A percentile compares a stretch with the other conserved stretches of the same genome.
Evolutionary conservation across 2,888 invertebrate genomes (phyloP).

Genomic region (Zeuzera pyrina): DNA sequence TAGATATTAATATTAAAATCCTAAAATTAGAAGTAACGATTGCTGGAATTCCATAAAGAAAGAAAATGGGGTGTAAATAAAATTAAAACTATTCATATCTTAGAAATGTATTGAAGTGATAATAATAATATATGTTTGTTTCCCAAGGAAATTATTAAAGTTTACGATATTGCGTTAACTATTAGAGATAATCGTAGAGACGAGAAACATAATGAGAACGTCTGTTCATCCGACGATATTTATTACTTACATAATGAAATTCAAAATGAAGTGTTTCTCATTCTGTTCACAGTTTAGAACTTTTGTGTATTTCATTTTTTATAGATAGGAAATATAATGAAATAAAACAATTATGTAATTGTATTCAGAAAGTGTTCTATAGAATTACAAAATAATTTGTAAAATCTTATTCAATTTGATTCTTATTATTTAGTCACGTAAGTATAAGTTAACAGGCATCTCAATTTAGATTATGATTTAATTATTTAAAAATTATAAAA

Average conservation of each 20-base stretch:
- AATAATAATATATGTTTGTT: conserved; percentile 43
- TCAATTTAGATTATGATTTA: no score
- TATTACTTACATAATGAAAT: no score
- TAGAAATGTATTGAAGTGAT: conserved; percentile 65
- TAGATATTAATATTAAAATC: not conserved
- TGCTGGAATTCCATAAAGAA: conserved; percentile 24
- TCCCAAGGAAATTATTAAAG: conserved; percentile 67
- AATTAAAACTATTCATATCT: conserved; percentile 65
- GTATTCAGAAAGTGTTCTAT: not conserved
- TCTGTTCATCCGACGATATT: no score
- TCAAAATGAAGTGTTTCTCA: no score
- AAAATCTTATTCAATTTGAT: no score
- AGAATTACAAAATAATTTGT: no score
- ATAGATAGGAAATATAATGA: conserved; percentile 26
- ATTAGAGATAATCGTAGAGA: conserved; percentile 46
- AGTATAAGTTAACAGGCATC: no score
- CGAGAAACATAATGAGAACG: conserved; percentile 29
- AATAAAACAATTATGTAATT: conserved; percentile 1
- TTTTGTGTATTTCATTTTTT: no score
- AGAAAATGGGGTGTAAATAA: conserved; percentile 46
- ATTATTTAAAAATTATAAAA: no score
- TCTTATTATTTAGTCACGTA: no score
- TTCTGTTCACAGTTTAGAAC: no score
- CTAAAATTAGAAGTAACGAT: conserved; percentile 9
- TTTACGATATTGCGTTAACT: conserved; percentile 62